Evolutionary conservation across 2,113 vertebrate species (phyloP).

Genomic region (Clarias batrachus): DNA sequence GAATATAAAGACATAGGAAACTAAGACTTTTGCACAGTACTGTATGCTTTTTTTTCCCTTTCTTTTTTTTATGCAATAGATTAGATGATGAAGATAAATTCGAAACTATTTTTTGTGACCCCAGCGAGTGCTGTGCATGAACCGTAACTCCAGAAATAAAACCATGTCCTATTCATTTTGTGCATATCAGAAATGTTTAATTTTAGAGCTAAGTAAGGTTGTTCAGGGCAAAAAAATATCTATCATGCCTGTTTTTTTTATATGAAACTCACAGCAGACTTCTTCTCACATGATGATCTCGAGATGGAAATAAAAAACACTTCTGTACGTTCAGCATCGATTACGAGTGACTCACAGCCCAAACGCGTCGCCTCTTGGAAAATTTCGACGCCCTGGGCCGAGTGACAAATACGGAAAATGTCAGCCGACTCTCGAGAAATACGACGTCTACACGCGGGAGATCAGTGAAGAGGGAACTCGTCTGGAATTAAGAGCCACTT

Average conservation of each 20-base stretch:
- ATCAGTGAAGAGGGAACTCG: conserved; percentile 1
- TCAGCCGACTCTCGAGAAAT: conserved; percentile 26
- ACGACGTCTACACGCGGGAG: neutral
- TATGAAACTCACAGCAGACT: too few species aligned
- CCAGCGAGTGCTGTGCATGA: neutral
- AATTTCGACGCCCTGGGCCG: neutral
- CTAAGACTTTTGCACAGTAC: too few species aligned
- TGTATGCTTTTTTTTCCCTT: too few species aligned
- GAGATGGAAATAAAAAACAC: neutral
- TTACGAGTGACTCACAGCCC: neutral
- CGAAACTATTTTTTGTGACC: neutral
- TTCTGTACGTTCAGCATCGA: neutral
- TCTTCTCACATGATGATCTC: neutral
- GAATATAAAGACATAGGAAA: too few species aligned
- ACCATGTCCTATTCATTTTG: neutral
- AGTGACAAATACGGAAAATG: conserved; percentile 12
- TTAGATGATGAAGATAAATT: neutral
- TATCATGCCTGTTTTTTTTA: neutral
- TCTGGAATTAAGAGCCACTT: conserved; percentile 20
- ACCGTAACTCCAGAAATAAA: neutral
- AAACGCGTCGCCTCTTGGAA: neutral
- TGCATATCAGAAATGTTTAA: neutral
- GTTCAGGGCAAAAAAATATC: neutral
- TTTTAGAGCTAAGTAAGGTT: neutral
- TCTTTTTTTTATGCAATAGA: neutral